Base-by-base conservation (phyloP, 1,140 invertebrate species). In the Choristoneura fumiferana region DNA sequence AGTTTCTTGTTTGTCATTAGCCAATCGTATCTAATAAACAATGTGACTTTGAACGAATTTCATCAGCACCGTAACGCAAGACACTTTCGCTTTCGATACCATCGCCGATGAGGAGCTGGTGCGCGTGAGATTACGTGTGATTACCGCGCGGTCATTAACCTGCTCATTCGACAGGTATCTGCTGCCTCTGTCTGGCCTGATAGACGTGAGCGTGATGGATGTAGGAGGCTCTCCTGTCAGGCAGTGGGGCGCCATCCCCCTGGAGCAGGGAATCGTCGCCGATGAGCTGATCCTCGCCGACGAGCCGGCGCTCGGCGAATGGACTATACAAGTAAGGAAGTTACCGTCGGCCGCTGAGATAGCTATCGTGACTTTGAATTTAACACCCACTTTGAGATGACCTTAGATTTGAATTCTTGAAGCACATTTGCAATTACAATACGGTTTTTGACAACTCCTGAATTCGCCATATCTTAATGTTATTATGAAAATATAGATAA, bases 241-340 rank as follows among this genome's bases (percentile, higher is more conserved):
- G 69, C 93, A 97, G 81, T 95, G 95, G 94, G 90, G 85, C 0
- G 90, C 93, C 17, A 92, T 94, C 0, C 77, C 93, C 14, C 84
- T 95, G 12, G 93, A 92, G 14, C 92, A 93, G 62, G 96, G 96
- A 4, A 92, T 97, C 1, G 96, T 95, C 69, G 92, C 93, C 1
- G 92, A 92, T 0, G 95, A 98, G 70, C 81, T 98, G 0, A 92
- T 94, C 65, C 82, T 99, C 0, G 96, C 96, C 4, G 91, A 94
- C 13, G 94, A 95, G 58, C 96, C 97, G 0, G 94, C 97, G n/a
- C 89, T 98, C 5, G 98, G 97, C n/a, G 92, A 94, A 68, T 99
- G 98, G 97, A 94, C 92, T 38, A 95, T 99, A 54, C 92, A 92
- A 39, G 94, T 94, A 8, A 71, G 17, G 49, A 39, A 33, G 14